These are phyloP conservation scores for Phalera bucephala DNA, from an alignment of 2,888 invertebrate species.

Conservation along the genomic window DNA sequence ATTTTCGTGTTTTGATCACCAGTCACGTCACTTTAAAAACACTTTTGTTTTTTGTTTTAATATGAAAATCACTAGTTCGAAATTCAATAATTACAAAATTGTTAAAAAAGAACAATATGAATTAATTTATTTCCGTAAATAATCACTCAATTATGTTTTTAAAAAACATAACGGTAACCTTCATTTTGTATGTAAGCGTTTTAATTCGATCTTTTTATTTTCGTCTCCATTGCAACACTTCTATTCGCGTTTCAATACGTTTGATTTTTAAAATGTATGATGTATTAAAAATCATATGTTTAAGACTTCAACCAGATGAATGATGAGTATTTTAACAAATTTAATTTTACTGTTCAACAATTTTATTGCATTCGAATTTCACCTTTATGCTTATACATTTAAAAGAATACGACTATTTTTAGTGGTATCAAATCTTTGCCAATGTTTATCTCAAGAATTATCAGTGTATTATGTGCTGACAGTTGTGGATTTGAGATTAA, in stretches of 20 bases:
- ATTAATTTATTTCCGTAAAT: conserved; percentile 9
- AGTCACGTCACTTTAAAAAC: no score
- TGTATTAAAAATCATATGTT: no score
- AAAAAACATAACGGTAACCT: conserved; percentile 11
- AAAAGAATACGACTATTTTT: background rate
- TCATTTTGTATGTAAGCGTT: conserved; percentile 1
- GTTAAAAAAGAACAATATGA: conserved; percentile 25
- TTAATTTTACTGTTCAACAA: background rate
- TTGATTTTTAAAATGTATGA: background rate
- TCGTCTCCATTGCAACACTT: conserved; percentile 2
- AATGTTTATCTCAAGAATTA: background rate
- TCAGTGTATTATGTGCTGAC: background rate
- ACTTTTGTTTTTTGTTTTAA: no score
- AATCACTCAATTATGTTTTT: conserved; percentile 29
- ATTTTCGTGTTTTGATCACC: no score
- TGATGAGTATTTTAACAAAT: background rate
- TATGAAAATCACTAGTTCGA: no score
- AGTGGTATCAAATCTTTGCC: background rate
- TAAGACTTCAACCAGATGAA: no score
- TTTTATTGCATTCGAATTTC: background rate
- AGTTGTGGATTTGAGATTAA: background rate
- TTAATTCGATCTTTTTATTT: conserved; percentile 7
- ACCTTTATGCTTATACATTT: background rate
- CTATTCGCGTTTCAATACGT: background rate
- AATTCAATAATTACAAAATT: conserved; percentile 19